Evolutionary conservation across 2,113 vertebrate genomes (phyloP).

Genomic region (Oriolus oriolus): DNA sequence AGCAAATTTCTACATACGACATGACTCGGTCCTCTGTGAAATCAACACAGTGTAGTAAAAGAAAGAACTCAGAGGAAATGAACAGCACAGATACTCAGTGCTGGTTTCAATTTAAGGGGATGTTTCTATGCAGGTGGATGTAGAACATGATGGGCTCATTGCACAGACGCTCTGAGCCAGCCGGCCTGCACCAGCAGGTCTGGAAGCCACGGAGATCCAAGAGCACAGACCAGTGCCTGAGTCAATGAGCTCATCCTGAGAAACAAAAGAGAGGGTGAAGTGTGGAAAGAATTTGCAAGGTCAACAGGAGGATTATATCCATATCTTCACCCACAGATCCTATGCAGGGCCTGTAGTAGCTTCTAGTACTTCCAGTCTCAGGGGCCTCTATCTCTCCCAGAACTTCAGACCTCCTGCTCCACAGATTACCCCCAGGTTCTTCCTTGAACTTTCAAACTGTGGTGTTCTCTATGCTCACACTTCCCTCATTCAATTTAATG

Average conservation of each 20-base stretch:
- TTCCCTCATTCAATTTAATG: neutral
- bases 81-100: neutral
- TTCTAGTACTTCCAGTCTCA: neutral
- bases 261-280: neutral
- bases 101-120: neutral
- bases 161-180: accelerated
- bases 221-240: neutral
- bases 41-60: neutral
- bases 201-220: neutral
- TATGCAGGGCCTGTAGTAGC: neutral
- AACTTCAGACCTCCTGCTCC: neutral
- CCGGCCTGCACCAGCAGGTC: neutral
- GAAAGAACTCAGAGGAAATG: neutral
- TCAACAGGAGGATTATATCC: too few species aligned
- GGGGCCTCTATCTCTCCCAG: neutral
- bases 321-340: neutral
- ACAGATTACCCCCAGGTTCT: neutral
- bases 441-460: neutral
- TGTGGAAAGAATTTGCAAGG: neutral
- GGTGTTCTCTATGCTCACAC: neutral
- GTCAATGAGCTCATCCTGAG: neutral
- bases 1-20: neutral
- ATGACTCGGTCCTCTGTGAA: neutral
- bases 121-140: neutral
- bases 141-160: neutral